Evolutionary conservation across 2,888 invertebrate species (phyloP), one percentile per base, ranked within the genome.

Genomic region (Drosophila parthenogenetica): DNA sequence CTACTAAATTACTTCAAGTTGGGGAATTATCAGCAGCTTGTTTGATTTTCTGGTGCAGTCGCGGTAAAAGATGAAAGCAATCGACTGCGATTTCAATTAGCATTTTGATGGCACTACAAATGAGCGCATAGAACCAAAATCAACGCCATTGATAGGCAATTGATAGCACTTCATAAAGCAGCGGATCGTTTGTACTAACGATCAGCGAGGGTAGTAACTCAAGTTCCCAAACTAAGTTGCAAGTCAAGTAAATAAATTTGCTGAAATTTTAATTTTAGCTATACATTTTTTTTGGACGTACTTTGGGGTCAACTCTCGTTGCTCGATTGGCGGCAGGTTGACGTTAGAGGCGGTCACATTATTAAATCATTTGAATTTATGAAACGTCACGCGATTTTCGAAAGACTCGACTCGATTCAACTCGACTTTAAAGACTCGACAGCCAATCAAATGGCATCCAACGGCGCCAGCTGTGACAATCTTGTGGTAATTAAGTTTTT

Each of bases 101-200:
- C 90, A 87, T 87, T 85, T 87, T 89, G 88, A 90, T 87, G 88
- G 73, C 75, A 76, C 61, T 73, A 87, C 88, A 85, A 81, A 83
- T 82, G 75, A 82, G 80, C 72, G 69, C 69, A 69, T 73, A 86
- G 87, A 84, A 87, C 70, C 43, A 59, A 79, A 75, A 77, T 70
- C 65, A 63, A 63, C 67, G 79, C 66, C 72, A 70, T 79, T 87
- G 83, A 83, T 83, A 82, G 86, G 51, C 86, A 68, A 83, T 83
- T 82, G 82, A 83, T 83, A 88, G 87, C 82, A 83, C 82, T 80
- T 83, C 88, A 83, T 83, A 83, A 83, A 83, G 81, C 84, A 88
- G 74, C 53, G 61, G 68, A 74, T 83, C 81, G 78, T 88, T 88
- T 79, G 77, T 67, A 46, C 46, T 50, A 46, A 25, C 14, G 37